Evolutionary conservation across 2,888 invertebrate genomes (phyloP), one percentile per base, ranked within the genome.

Genomic region (Anodontia alba): DNA sequence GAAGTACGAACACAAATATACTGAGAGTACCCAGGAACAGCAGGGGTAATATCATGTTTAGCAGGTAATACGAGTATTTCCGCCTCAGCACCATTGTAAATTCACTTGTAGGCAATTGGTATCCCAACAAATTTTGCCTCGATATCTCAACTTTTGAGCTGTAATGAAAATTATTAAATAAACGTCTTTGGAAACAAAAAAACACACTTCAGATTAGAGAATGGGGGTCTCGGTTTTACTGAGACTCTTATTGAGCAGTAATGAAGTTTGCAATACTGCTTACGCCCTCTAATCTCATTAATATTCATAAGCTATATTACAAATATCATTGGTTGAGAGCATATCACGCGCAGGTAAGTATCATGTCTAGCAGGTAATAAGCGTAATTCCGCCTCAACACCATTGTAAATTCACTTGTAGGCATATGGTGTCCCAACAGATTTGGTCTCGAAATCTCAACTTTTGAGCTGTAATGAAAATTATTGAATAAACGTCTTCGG

Each of bases 321-420:
- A n/a, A n/a, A n/a, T n/a, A n/a, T n/a, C n/a, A n/a, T n/a, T n/a
- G n/a, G n/a, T n/a, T n/a, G n/a, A n/a, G n/a, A n/a, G n/a, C n/a
- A n/a, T n/a, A n/a, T n/a, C n/a, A n/a, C n/a, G n/a, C n/a, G n/a
- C n/a, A n/a, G n/a, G n/a, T n/a, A n/a, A 84, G 76, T 33, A 84
- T 36, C 66, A 84, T 74, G 69, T 84, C 77, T 23, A 87, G 26
- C 10, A 82, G 66, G 73, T 87, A 87, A 74, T 84, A 87, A 17
- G 80, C 78, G 33, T 80, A 68, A 57, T 82, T 82, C 26, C 87
- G 70, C 36, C 20, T 38, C 29, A 87, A 31, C 7, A 43, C 33
- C 7, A 87, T 15, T 3, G 73, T 77, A 68, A 81, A 83, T 33
- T 77, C 33, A 5, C 72, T 67, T 23, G 68, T 69, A 3, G 80